These are phyloP conservation scores for Eurypyga helias DNA, from an alignment of 2,113 vertebrate species.

Conservation along the genomic window DNA sequence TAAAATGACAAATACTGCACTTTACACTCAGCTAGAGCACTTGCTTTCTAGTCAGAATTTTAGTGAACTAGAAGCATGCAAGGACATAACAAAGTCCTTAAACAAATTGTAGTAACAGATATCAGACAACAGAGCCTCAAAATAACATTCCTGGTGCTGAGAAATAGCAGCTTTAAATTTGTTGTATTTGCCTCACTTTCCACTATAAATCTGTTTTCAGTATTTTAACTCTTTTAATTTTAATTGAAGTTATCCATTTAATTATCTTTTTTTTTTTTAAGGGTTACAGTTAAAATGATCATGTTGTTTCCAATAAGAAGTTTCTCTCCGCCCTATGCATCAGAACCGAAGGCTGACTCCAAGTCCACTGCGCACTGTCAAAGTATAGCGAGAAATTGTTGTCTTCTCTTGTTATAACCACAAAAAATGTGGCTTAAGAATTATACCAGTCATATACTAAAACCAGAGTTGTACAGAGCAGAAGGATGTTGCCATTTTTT, in stretches of 20 bases:
- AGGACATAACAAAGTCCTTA: background rate
- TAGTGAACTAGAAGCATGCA: background rate
- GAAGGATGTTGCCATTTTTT: background rate
- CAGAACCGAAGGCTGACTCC: background rate
- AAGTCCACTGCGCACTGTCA: rapidly evolving
- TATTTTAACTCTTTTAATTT: background rate
- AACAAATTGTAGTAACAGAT: background rate
- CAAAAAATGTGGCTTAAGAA: background rate
- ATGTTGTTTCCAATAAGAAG: background rate
- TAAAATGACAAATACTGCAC: background rate
- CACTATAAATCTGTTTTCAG: background rate
- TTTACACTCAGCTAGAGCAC: background rate
- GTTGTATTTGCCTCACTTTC: background rate
- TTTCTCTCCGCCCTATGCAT: background rate
- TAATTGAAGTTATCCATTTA: background rate
- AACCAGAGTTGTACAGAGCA: background rate
- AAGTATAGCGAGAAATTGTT: background rate
- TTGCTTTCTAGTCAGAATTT: background rate
- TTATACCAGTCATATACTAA: background rate
- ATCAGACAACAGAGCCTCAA: background rate
- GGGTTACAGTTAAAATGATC: background rate
- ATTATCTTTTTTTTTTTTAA: rapidly evolving
- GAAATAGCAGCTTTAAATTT: background rate
- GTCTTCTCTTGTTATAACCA: background rate
- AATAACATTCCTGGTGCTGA: background rate